phyloP scores from a whole-genome alignment of 2,888 invertebrate species.

The Conops quadrifasciatus region DNA sequence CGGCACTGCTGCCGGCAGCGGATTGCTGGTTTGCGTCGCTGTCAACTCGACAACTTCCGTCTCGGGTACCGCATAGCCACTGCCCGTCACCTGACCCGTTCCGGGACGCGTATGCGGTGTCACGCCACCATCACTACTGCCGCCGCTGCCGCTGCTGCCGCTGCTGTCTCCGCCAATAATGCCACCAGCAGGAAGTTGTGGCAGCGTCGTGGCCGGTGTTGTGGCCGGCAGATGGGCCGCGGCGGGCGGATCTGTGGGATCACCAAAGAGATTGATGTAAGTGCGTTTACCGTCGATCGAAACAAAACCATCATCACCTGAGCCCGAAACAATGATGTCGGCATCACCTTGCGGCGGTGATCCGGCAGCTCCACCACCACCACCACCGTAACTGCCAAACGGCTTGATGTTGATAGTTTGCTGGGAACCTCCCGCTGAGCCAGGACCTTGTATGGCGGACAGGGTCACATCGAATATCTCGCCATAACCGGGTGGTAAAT shows the following conservation, averaged over 20 bases:
- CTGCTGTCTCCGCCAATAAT: constrained; percentile 47
- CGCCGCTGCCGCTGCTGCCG: constrained; percentile 41
- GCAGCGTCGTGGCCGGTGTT: constrained; percentile 58
- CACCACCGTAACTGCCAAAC: constrained; percentile 56
- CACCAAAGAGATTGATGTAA: constrained; percentile 85
- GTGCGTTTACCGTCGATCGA: constrained; percentile 92
- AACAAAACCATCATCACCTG: constrained; percentile 85
- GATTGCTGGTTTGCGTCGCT: constrained; percentile 57
- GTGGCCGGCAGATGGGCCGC: constrained; percentile 58
- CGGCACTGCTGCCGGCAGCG: constrained; percentile 67
- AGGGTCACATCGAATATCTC: constrained; percentile 90
- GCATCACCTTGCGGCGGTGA: constrained; percentile 52
- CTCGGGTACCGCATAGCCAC: constrained; percentile 71
- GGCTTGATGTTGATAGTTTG: constrained; percentile 65
- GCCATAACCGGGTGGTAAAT: constrained; percentile 70
- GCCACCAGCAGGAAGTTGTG: constrained; percentile 51
- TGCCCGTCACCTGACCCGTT: constrained; percentile 64
- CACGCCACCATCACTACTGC: constrained; percentile 39
- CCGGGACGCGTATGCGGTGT: constrained; percentile 17
- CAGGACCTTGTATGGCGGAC: constrained; percentile 86
- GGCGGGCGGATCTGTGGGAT: constrained; percentile 65
- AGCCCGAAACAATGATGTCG: constrained; percentile 82
- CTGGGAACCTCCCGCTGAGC: constrained; percentile 67
- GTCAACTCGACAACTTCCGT: constrained; percentile 67
- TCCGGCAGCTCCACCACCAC: constrained; percentile 42